Conservation (phyloP, 2,888 invertebrate genomes). For the Volucella bombylans region DNA sequence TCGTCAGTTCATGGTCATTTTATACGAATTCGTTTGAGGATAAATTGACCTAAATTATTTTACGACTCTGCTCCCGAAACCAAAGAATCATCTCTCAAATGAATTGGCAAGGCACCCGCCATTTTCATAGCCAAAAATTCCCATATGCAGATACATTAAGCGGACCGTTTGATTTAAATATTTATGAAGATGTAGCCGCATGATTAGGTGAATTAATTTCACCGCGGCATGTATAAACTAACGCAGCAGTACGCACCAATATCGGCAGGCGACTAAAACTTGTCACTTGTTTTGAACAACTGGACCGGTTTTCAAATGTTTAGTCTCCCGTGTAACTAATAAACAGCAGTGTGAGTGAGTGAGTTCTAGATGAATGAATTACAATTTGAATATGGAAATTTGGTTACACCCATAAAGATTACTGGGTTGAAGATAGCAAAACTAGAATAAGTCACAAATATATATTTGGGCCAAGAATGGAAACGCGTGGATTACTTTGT, state of each 20-base stretch:
- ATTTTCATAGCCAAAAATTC: neutral
- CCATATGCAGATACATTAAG: neutral
- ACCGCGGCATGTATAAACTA: neutral
- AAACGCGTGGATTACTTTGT: slow-evolving; percentile 33
- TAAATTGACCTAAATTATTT: slow-evolving; percentile 36
- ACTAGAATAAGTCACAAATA: slow-evolving; percentile 36
- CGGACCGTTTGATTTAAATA: slow-evolving; percentile 41
- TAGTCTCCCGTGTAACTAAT: neutral
- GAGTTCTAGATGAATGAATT: neutral
- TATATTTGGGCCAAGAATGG: neutral
- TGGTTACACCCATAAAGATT: slow-evolving; percentile 15
- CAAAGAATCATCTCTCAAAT: neutral
- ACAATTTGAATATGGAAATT: neutral
- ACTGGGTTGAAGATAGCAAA: slow-evolving; percentile 14
- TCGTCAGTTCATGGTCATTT: slow-evolving; percentile 28
- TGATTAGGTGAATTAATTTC: slow-evolving; percentile 38
- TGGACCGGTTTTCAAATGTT: slow-evolving; percentile 26
- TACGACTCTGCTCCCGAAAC: neutral
- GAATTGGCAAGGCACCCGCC: slow-evolving; percentile 4
- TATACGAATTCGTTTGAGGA: slow-evolving; percentile 41
- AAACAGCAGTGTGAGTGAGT: neutral
- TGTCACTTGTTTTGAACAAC: slow-evolving; percentile 6
- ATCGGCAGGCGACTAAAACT: neutral
- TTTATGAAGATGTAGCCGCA: slow-evolving; percentile 29
- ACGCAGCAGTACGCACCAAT: slow-evolving; percentile 14